These are phyloP conservation scores for Pomatorhinus ruficollis DNA, from an alignment of 2,113 vertebrate genomes.

Conservation along the genomic window DNA sequence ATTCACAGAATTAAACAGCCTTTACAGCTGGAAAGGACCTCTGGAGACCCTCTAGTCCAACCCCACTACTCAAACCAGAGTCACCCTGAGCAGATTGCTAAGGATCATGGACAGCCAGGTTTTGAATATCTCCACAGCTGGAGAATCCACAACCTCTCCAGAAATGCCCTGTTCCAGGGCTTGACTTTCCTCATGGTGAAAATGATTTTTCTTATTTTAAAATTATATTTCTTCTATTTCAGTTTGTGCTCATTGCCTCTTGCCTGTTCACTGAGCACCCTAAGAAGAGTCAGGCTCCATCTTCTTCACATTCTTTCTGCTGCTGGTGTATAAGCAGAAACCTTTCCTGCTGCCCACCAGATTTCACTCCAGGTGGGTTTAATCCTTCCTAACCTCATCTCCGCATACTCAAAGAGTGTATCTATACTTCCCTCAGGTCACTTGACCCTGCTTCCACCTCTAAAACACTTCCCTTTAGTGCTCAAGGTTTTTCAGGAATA, in stretches of 20 bases:
- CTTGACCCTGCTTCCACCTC: not conserved
- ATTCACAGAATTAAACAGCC: not conserved
- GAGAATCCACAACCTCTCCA: not conserved
- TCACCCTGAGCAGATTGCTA: not conserved
- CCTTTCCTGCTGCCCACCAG: not conserved
- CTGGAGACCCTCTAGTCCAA: not conserved
- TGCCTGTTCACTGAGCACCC: not conserved
- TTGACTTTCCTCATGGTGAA: not conserved
- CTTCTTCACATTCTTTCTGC: not conserved
- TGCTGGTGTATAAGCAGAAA: not conserved
- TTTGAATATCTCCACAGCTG: not conserved
- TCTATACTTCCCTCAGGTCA: not conserved
- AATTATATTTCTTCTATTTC: not conserved
- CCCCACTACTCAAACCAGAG: not conserved
- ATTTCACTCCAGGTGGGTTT: not conserved
- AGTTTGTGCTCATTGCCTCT: not conserved
- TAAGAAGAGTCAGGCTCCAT: not conserved
- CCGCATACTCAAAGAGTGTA: not conserved
- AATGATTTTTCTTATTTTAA: not conserved
- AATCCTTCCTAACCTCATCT: not conserved
- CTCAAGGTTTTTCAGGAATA: not conserved
- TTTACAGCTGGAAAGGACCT: not conserved
- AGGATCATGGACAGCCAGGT: not conserved
- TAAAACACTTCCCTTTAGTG: not conserved
- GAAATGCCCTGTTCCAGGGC: not conserved